These are phyloP conservation scores for Enteromius afrohamiltoni DNA, from an alignment of 2,797 vertebrate species.

Conservation along the genomic window DNA sequence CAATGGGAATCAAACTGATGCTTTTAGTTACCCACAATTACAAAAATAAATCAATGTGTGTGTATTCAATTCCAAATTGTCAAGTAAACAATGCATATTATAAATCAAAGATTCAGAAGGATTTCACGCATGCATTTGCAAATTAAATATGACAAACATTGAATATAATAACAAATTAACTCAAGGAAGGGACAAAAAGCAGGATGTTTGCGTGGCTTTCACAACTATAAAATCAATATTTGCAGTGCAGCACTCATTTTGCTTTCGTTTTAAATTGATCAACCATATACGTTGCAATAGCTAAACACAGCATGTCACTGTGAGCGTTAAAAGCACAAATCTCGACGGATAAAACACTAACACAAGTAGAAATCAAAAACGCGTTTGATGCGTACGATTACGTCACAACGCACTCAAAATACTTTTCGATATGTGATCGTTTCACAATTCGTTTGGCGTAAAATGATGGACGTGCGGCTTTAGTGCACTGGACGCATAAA, in stretches of 20 bases:
- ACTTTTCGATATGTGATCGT: neutral
- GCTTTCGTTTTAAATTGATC: neutral
- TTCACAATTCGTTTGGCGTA: neutral
- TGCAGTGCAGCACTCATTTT: neutral
- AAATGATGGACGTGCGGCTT: neutral
- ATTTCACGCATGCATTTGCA: neutral
- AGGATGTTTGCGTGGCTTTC: neutral
- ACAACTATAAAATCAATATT: constrained; percentile 1
- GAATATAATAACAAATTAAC: neutral
- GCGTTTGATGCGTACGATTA: neutral
- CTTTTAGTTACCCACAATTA: neutral
- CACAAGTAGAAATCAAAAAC: neutral
- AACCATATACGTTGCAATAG: neutral
- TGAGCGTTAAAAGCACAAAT: neutral
- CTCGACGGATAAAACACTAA: neutral
- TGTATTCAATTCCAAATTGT: neutral
- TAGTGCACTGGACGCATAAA: neutral
- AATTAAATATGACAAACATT: neutral
- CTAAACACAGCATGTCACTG: neutral
- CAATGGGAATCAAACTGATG: constrained; percentile 8
- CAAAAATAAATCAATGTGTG: neutral
- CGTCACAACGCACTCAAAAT: neutral
- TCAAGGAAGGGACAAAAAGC: neutral
- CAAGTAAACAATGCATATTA: neutral
- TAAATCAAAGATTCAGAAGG: neutral